A percentile compares a stretch with the other conserved stretches of the same genome.
Conservation (phyloP, 1,140 invertebrate genomes). For the Littorina saxatilis region DNA sequence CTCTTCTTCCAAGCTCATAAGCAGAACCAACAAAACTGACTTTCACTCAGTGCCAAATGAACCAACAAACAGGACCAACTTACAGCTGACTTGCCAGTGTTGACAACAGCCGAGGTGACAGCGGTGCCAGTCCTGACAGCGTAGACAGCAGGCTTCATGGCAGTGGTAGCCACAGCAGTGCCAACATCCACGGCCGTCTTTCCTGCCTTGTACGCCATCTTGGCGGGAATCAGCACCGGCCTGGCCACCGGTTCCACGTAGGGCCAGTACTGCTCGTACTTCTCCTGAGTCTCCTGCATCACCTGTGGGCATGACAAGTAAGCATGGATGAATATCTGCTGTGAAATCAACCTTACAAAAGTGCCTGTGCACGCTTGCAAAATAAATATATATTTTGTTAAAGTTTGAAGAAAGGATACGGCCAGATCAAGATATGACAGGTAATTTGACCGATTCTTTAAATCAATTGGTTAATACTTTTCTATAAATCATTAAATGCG, state of each 20-base stretch:
- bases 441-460: too few species aligned
- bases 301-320: constrained; percentile 3
- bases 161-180: background rate
- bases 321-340: too few species aligned
- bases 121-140: constrained; percentile 12
- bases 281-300: background rate
- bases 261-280: constrained; percentile 20
- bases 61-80: background rate
- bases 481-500: too few species aligned
- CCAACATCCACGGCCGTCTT: background rate
- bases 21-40: too few species aligned
- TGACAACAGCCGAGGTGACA: constrained; percentile 1
- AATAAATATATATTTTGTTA: too few species aligned
- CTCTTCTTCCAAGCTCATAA: too few species aligned
- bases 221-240: constrained; percentile 14
- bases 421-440: too few species aligned
- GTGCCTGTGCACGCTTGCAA: too few species aligned
- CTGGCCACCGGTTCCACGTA: constrained; percentile 1
- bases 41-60: too few species aligned
- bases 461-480: too few species aligned
- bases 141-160: constrained; percentile 3
- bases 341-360: too few species aligned
- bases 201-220: constrained; percentile 4
- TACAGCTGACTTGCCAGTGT: constrained; percentile 14
- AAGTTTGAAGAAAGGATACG: too few species aligned